phyloP scores from a whole-genome alignment of 2,113 vertebrate genomes.

The Sylvietta virens region DNA sequence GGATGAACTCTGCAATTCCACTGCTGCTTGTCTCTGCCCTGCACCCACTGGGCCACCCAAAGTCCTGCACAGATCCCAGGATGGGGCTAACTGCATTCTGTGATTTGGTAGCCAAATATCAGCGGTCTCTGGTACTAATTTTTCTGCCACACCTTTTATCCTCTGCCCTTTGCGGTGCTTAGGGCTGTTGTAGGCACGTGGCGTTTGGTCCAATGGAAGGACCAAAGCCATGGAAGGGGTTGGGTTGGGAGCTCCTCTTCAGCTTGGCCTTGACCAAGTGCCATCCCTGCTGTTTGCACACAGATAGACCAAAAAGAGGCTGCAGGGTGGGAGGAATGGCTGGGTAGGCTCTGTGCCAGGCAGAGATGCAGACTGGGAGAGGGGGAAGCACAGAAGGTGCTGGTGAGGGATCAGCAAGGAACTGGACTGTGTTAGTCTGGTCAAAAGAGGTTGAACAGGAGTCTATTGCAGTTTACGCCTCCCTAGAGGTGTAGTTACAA shows the following conservation, averaged over 20 bases:
- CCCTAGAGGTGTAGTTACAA: not conserved
- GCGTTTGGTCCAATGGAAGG: not conserved
- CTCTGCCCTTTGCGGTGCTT: not conserved
- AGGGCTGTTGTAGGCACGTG: not conserved
- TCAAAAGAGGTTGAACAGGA: not conserved
- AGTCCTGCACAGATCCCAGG: not conserved
- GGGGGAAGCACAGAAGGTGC: not conserved
- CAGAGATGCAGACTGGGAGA: not conserved
- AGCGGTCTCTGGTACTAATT: fast-evolving
- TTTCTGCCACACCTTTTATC: not conserved
- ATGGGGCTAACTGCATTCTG: not conserved
- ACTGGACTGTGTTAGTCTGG: not conserved
- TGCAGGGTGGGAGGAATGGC: not conserved
- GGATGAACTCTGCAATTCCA: not conserved
- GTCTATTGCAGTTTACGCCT: not conserved
- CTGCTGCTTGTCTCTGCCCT: not conserved
- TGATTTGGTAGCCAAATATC: not conserved
- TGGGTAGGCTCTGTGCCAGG: not conserved
- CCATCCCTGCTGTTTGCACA: not conserved
- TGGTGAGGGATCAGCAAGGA: not conserved
- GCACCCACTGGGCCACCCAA: not conserved
- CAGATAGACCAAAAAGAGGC: not conserved
- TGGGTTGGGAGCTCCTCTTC: not conserved
- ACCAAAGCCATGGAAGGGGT: not conserved
- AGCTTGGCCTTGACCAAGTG: not conserved